phyloP scores from a whole-genome alignment of 2,888 invertebrate genomes.

The Anoncus sp. region DNA sequence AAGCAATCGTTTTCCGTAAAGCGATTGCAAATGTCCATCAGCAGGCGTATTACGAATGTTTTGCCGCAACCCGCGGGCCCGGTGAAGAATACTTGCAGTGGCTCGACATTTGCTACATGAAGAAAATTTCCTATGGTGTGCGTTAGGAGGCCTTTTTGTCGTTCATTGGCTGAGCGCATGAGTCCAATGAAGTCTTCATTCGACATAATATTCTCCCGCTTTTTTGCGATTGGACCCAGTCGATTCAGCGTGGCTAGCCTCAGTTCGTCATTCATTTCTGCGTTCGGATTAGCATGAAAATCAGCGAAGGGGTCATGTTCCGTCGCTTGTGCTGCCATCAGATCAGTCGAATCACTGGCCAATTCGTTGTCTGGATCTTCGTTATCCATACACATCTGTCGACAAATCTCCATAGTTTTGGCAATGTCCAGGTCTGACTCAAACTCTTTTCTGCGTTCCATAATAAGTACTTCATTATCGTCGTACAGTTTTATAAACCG shows the following conservation, averaged over 20 bases:
- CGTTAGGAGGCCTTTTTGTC: background rate
- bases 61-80: too few species aligned
- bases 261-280: background rate
- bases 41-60: too few species aligned
- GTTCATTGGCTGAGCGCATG: background rate
- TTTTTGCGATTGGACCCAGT: background rate
- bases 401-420: slow-evolving; percentile 33
- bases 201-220: background rate
- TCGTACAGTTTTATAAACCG: background rate
- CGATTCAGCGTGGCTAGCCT: background rate
- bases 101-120: too few species aligned
- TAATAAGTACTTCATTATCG: slow-evolving; percentile 24
- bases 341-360: background rate
- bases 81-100: too few species aligned
- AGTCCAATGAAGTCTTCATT: background rate
- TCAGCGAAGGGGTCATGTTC: background rate
- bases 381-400: slow-evolving; percentile 1
- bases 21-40: too few species aligned
- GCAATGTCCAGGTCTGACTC: slow-evolving; percentile 27
- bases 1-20: too few species aligned
- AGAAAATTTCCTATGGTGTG: background rate
- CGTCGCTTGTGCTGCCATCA: background rate
- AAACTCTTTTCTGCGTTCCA: slow-evolving; percentile 25
- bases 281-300: background rate
- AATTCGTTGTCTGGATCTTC: too few species aligned